These are phyloP conservation scores for Pipra filicauda DNA, from an alignment of 2,113 vertebrate species.

Conservation along the genomic window DNA sequence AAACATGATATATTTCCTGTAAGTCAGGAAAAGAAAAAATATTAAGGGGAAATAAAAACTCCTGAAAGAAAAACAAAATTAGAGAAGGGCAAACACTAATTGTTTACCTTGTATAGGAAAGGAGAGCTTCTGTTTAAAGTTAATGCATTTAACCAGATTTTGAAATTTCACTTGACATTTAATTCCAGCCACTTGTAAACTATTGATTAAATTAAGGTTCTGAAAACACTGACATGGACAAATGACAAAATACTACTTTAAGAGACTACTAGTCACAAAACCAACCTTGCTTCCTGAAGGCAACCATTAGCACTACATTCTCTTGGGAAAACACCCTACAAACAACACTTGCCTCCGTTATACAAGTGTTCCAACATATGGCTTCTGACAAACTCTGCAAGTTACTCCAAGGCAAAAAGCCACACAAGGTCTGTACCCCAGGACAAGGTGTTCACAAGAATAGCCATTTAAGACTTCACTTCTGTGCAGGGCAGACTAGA, in stretches of 20 bases:
- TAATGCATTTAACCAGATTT: slow-evolving; percentile 9
- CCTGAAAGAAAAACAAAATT: not conserved
- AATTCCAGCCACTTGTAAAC: not conserved
- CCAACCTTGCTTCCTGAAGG: not conserved
- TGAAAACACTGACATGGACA: not conserved
- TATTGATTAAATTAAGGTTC: slow-evolving; percentile 16
- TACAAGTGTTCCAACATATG: not conserved
- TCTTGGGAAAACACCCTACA: not conserved
- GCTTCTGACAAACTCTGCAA: not conserved
- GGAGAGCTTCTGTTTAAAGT: not conserved
- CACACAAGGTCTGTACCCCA: not conserved
- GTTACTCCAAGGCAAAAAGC: not conserved
- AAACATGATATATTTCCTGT: not conserved
- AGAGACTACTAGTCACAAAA: not conserved
- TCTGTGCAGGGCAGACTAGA: not conserved
- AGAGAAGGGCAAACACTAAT: not conserved
- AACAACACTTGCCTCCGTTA: not conserved
- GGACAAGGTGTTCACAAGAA: not conserved
- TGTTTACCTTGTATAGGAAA: not conserved
- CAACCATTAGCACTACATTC: not conserved
- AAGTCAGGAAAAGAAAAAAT: not conserved
- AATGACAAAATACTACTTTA: not conserved
- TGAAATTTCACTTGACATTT: slow-evolving; percentile 34
- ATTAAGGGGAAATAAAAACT: not conserved
- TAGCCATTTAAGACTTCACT: not conserved